Evolutionary conservation across 2,888 invertebrate species (phyloP), one percentile per base, ranked within the genome.

Genomic region (Thereva unica): DNA sequence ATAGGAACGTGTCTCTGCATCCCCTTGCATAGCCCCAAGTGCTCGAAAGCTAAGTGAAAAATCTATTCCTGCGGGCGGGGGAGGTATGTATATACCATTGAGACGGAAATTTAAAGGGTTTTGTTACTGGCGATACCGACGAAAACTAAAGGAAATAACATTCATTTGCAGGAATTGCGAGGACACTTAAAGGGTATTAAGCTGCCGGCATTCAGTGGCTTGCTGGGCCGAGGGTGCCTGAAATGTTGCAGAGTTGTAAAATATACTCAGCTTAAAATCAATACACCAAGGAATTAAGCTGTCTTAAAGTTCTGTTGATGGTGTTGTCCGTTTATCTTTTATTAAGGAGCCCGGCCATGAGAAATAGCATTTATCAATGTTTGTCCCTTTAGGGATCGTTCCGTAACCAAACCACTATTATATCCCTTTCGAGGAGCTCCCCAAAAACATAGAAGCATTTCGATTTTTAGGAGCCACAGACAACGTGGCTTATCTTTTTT

Each of bases 101-200:
- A 23, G 23, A 23, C 23, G 23, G 23, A 23, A 23, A 23, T 23
- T 23, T 23, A 23, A 23, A 23, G 23, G 23, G 23, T 23, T 23
- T 23, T 23, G 23, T 23, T 23, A 23, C 23, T 23, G 23, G 23
- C 23, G 23, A 23, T 23, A 23, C 23, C 23, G 23, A 23, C 23
- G 23, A 23, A 23, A 23, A 23, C 23, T 23, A 23, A 50, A 50
- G 23, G 34, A 41, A 6, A 3, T 49, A 23, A 40, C 40, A 49
- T 61, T 50, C 61, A 49, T 41, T 61, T 61, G 50, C 49, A 50
- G 40, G 40, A 61, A 61, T 50, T 50, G 61, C 50, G 41, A n/a
- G 8, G 49, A 50, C 38, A 40, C 44, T 42, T 42, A 37, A 10
- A 37, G 38, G 34, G 47, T n/a, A 42, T 41, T 23, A 35, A 42